Conservation (phyloP, 2,888 invertebrate species). For the Luffia ferchaultella region DNA sequence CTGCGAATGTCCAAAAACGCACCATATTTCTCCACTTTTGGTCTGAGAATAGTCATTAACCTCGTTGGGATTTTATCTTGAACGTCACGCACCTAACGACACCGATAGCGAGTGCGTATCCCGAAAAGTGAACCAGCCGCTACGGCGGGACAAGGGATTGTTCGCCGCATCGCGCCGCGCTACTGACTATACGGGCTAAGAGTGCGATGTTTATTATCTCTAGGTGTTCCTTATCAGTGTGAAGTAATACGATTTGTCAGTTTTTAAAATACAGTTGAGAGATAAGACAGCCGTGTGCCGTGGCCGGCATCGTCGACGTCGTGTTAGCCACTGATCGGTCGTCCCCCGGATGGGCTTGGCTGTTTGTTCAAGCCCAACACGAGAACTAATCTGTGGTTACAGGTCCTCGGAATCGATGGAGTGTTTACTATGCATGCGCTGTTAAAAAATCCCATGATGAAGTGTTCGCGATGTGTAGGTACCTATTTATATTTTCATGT, state of each 20-base stretch:
- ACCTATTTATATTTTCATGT: background rate
- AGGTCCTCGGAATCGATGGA: background rate
- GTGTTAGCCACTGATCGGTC: background rate
- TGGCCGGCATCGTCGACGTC: slow-evolving; percentile 1
- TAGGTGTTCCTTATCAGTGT: slow-evolving; percentile 13
- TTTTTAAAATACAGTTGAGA: slow-evolving; percentile 33
- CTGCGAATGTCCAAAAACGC: background rate
- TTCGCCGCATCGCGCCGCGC: no score
- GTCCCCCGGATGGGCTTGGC: background rate
- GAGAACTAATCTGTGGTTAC: background rate
- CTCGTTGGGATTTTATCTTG: background rate
- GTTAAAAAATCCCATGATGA: background rate
- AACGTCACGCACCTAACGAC: background rate
- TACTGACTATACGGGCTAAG: no score
- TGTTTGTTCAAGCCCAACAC: background rate
- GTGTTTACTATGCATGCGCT: background rate
- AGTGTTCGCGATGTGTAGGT: background rate
- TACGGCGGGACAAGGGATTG: no score
- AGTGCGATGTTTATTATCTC: no score
- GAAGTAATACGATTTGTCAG: slow-evolving; percentile 55
- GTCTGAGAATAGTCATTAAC: background rate
- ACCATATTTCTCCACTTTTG: background rate
- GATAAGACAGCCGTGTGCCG: slow-evolving; percentile 31
- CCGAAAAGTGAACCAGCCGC: background rate
- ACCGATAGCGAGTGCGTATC: background rate